Percentiles rank a stretch among this genome's conserved stretches.
phyloP scores from a whole-genome alignment of 30 jellyfish, hydroid and myxozoan species.

The Aurelia sp. region DNA sequence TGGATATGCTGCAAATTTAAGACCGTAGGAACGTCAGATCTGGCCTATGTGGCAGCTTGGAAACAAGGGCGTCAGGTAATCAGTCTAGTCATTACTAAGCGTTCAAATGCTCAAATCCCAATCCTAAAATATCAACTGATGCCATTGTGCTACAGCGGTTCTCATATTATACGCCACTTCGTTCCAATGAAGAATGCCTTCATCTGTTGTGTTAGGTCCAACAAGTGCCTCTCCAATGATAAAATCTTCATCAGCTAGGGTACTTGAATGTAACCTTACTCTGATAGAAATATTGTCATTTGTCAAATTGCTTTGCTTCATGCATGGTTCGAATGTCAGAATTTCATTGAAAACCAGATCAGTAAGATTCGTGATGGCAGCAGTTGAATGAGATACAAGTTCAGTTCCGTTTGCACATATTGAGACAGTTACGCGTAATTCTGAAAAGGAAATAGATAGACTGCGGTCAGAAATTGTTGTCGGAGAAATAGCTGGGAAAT shows the following conservation, averaged over 20 bases:
- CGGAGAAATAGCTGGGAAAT: too few relatives aligned
- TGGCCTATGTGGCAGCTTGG: too few relatives aligned
- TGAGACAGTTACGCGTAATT: slow-evolving; percentile 36
- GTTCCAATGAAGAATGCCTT: slow-evolving; percentile 71
- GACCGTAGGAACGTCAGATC: too few relatives aligned
- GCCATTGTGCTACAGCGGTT: slow-evolving; percentile 86
- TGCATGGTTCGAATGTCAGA: slow-evolving; percentile 59
- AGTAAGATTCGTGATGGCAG: slow-evolving; percentile 29
- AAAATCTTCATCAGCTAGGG: slow-evolving; percentile 40
- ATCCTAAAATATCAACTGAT: slow-evolving; percentile 28
- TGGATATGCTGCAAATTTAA: too few relatives aligned
- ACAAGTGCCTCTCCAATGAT: slow-evolving; percentile 64
- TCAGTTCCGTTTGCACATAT: slow-evolving; percentile 35
- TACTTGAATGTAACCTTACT: slow-evolving; percentile 33
- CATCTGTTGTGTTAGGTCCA: slow-evolving; percentile 73
- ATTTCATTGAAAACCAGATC: slow-evolving; percentile 62
- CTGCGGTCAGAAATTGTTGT: too few relatives aligned
- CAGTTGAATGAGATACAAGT: slow-evolving; percentile 17
- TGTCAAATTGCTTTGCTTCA: slow-evolving; percentile 21
- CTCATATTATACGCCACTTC: slow-evolving; percentile 47
- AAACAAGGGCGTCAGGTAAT: too few relatives aligned
- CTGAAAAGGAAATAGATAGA: slow-evolving; percentile 21
- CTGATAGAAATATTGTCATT: slow-evolving; percentile 43
- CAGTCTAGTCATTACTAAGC: too few relatives aligned
- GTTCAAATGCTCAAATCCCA: too few relatives aligned